Evolutionary conservation across 2,888 invertebrate species (phyloP), one percentile per base, ranked within the genome.

Genomic region (Drosophila subsilvestris): DNA sequence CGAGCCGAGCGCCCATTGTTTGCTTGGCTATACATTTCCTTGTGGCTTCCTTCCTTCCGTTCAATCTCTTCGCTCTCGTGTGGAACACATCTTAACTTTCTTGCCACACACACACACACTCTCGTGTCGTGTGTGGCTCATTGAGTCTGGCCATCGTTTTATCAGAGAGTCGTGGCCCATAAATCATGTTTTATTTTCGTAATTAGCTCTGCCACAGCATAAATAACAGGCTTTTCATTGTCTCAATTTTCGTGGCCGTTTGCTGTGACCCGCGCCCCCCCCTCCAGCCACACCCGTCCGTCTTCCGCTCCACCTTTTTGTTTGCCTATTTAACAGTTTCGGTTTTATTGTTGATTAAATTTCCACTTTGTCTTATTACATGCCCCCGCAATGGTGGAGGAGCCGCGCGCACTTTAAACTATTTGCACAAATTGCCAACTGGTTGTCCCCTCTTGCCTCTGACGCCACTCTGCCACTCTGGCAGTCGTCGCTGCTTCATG

Each of bases 101-200:
- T 42, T 27, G 12, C 12, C 12, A 3, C 29, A 29, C 29, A 20
- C 49, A 14, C 17, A 22, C 49, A 55, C 59, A 54, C 63, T 49
- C 58, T 48, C 53, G n/a, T n/a, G n/a, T n/a, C n/a, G n/a, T n/a
- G 43, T 37, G 29, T 17, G 22, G 12, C 18, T 14, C 27, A 8
- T 17, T 44, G 4, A 44, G 55, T 17, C 22, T 25, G 47, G 32
- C 14, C 14, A 59, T 56, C 75, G 68, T 61, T 72, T 79, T 81
- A 79, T 81, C 79, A 29, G 20, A n/a, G 61, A 22, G 67, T 61
- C 25, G 27, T 43, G 42, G 72, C 42, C 78, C 80, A 88, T 85
- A 88, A 85, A 85, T 85, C 84, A 85, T 85, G 84, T 86, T 85
- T 85, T 80, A 86, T 86, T 85, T 85, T 88, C 79, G 79, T 79